These are phyloP conservation scores for Piprites chloris DNA, from an alignment of 2,113 vertebrate species.

Conservation along the genomic window DNA sequence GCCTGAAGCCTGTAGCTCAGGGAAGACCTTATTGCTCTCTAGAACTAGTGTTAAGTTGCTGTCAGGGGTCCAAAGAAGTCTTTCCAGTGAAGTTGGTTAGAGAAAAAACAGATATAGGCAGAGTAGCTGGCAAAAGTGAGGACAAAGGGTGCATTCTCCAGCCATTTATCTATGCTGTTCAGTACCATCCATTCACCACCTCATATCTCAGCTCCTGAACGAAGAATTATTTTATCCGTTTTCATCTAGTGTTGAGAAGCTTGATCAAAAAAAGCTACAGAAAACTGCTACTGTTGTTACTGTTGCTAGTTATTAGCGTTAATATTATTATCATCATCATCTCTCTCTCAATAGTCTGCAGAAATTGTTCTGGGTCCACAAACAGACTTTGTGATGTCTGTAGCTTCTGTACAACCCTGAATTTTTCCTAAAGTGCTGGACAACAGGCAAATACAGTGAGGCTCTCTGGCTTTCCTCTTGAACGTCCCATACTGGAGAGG, in stretches of 20 bases:
- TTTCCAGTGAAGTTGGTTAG: neutral
- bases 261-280: neutral
- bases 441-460: neutral
- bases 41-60: neutral
- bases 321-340: neutral
- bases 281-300: neutral
- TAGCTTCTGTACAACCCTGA: neutral
- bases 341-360: neutral
- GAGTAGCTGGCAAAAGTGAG: neutral
- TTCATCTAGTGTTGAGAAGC: neutral
- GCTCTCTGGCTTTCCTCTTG: neutral
- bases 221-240: neutral
- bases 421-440: neutral
- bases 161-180: neutral
- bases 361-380: neutral
- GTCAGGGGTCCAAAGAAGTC: neutral
- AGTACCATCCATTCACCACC: neutral
- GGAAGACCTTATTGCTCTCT: neutral
- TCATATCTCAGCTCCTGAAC: neutral
- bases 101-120: neutral
- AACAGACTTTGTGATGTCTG: neutral
- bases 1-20: neutral
- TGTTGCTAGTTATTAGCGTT: neutral
- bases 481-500: neutral
- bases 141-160: neutral